Conservation (phyloP, 2,113 vertebrate species). For the Pluvianellus socialis region DNA sequence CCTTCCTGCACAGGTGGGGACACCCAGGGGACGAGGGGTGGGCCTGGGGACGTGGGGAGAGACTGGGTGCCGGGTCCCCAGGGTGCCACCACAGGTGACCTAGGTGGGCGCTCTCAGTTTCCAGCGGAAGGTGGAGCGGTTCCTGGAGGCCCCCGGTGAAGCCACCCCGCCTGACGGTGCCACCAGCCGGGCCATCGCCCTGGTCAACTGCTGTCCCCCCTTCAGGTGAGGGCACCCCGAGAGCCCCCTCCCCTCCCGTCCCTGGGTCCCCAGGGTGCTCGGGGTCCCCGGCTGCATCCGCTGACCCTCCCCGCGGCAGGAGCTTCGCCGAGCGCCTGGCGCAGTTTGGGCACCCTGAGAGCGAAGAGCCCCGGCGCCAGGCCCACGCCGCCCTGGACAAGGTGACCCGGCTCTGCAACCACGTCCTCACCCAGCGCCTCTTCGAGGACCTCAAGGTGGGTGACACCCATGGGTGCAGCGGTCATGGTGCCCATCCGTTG, state of each 20-base stretch:
- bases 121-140: constrained; percentile 86
- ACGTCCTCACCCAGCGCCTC: constrained; percentile 79
- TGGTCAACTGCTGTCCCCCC: constrained; percentile 88
- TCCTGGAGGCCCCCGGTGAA: constrained; percentile 79
- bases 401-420: constrained; percentile 80
- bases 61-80: too few relatives aligned
- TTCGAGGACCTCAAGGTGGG: constrained; percentile 82
- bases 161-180: constrained; percentile 63
- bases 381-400: constrained; percentile 77
- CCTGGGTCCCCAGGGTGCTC: accelerated
- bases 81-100: too few relatives aligned
- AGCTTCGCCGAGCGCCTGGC: constrained; percentile 78
- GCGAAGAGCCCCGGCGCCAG: constrained; percentile 76
- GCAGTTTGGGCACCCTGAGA: constrained; percentile 74
- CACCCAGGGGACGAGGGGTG: too few relatives aligned
- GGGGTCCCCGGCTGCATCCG: accelerated
- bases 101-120: constrained; percentile 70
- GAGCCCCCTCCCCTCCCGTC: too few relatives aligned
- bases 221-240: constrained; percentile 73
- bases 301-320: accelerated
- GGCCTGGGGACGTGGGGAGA: too few relatives aligned
- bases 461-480: not conserved
- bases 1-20: constrained; percentile 87
- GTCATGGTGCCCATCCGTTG: accelerated
- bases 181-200: constrained; percentile 78